Base-by-base conservation (phyloP, 1,140 invertebrate species). In the Teleopsis dalmanni region DNA sequence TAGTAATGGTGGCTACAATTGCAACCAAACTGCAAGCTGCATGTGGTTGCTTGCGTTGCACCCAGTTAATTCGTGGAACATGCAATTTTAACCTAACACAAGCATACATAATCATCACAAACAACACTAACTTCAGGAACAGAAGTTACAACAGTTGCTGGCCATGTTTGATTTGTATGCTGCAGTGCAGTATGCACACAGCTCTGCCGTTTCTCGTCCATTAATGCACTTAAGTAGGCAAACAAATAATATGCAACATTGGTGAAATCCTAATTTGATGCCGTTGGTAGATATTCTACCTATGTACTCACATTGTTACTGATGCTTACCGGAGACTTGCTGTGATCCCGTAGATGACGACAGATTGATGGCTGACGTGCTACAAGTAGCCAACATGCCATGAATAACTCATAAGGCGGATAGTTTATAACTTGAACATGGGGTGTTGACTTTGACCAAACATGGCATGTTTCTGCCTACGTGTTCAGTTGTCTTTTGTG, bases 351-450 rank as follows among this genome's bases (percentile, higher is more conserved):
- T n/a, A n/a, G n/a, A n/a, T n/a, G n/a, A 31, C 34, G 42, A 33
- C 42, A 44, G 42, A 44, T 44, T 44, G 42, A 44, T 44, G 42
- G 42, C 29, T 44, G 42, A 44, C 42, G 34, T 44, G 42, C 19
- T 44, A 35, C 34, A 35, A 16, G 16, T 35, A 19, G 34, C 34
- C 34, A 16, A 6, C 8, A 19, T 35, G 34, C 34, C 16, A 35
- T 35, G 34, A 19, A 14, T 18, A 35, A 35, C 16, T 18, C 19
- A 4, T 35, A 35, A 16, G 14, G 34, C 4, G 16, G 34, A 14
- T 5, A 14, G 34, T 8, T 14, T 14, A 35, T 35, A 14, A n/a
- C n/a, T n/a, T n/a, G 34, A 35, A 5, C 34, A 35, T 14, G 34
- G 8, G 34, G 5, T 35, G 16, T 35, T 35, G 34, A 14, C 16